phyloP scores from a whole-genome alignment of 2,113 vertebrate genomes.

The Nannobrachium achirus region DNA sequence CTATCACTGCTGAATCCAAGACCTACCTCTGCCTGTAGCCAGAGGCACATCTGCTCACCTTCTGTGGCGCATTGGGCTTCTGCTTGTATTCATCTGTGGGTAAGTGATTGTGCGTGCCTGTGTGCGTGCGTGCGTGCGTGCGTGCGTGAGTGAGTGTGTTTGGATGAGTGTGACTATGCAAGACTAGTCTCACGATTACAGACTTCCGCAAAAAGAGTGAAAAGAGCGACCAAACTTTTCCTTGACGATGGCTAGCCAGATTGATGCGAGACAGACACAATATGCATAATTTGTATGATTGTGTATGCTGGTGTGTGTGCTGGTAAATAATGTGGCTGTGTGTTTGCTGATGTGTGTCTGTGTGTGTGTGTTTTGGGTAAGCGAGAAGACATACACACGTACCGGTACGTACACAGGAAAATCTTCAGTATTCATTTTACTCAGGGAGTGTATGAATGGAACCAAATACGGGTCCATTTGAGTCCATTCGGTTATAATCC shows the following conservation, averaged over 20 bases:
- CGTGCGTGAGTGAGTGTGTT: background rate
- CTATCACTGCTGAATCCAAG: conserved; percentile 70
- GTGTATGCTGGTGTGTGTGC: conserved; percentile 16
- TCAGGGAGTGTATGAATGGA: too few species aligned
- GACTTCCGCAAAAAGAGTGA: too few species aligned
- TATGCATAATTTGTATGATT: background rate
- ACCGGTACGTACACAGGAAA: background rate
- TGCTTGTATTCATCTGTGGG: conserved; percentile 34
- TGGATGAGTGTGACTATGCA: too few species aligned
- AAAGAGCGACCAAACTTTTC: too few species aligned
- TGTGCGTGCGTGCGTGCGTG: conserved; percentile 25
- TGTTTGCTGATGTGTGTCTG: background rate
- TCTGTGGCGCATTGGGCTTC: conserved; percentile 67
- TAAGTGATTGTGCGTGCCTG: conserved; percentile 36
- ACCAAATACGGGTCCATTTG: too few species aligned
- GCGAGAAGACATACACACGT: conserved; percentile 16
- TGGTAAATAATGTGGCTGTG: background rate
- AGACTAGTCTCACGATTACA: too few species aligned
- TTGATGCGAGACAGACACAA: background rate
- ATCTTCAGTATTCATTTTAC: background rate
- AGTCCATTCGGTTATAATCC: too few species aligned
- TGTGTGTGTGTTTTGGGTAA: background rate
- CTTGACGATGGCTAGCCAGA: too few species aligned
- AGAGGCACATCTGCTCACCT: conserved; percentile 80
- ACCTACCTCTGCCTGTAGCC: conserved; percentile 70